A percentile compares a stretch with the other conserved stretches of the same genome.
These are phyloP conservation scores for Agonopterix alstromeriana DNA, from an alignment of 2,888 invertebrate genomes.

Conservation along the genomic window DNA sequence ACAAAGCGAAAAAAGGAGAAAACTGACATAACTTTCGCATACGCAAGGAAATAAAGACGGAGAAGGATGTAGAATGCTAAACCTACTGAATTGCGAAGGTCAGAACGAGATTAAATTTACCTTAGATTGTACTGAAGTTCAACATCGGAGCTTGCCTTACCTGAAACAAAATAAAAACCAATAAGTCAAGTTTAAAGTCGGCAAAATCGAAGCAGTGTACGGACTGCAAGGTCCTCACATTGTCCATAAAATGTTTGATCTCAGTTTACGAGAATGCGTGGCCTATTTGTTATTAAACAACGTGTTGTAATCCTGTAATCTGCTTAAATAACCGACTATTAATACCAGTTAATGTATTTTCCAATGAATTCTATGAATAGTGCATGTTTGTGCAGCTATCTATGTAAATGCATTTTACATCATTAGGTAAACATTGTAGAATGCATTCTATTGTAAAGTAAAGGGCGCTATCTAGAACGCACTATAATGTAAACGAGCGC, in stretches of 20 bases:
- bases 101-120: too few relatives aligned
- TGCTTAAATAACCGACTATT: too few relatives aligned
- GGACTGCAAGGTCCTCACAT: neutral
- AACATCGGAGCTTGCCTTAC: neutral
- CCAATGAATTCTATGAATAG: neutral
- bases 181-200: neutral
- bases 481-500: constrained; percentile 8
- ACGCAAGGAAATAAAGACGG: too few relatives aligned
- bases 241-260: neutral
- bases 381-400: constrained; percentile 3
- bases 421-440: constrained; percentile 25
- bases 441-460: constrained; percentile 30
- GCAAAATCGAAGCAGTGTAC: neutral
- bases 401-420: constrained; percentile 7
- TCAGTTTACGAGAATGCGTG: too few relatives aligned
- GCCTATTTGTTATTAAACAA: neutral
- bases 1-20: too few relatives aligned
- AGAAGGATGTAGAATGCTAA: too few relatives aligned
- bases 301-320: neutral
- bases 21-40: too few relatives aligned
- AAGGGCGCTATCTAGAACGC: constrained; percentile 36
- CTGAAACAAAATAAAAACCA: neutral
- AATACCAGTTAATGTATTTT: too few relatives aligned
- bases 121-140: too few relatives aligned
- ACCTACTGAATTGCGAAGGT: too few relatives aligned